Evolutionary conservation across 2,113 vertebrate genomes (phyloP).

Genomic region (Tamias sibiricus): DNA sequence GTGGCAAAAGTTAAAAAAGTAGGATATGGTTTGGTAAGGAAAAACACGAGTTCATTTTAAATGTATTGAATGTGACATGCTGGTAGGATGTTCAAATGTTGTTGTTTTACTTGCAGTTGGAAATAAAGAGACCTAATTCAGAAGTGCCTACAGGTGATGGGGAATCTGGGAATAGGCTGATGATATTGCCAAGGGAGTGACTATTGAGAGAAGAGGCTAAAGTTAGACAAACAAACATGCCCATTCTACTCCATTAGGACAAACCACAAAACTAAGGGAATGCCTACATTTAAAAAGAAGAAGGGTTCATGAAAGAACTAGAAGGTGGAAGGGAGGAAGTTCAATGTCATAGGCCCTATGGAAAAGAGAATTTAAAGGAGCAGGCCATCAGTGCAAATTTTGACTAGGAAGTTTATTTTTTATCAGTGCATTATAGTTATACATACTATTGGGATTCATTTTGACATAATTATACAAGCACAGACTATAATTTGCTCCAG

Average conservation of each 20-base stretch:
- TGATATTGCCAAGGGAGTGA: not conserved
- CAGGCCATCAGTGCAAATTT: not conserved
- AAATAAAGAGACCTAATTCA: slow-evolving; percentile 22
- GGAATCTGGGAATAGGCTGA: not conserved
- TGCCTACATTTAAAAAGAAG: not conserved
- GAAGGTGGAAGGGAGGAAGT: not conserved
- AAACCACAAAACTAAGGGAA: not conserved
- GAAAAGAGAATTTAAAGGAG: not conserved
- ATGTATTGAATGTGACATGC: not conserved
- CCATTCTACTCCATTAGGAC: not conserved
- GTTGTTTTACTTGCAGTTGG: not conserved
- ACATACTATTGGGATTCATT: no score
- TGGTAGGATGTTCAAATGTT: not conserved
- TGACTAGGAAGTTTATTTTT: not conserved
- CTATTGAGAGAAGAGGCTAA: not conserved
- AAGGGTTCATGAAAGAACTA: not conserved
- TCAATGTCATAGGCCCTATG: not conserved
- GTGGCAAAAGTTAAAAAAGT: not conserved
- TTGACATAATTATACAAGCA: no score
- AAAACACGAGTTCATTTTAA: not conserved
- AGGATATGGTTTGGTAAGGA: not conserved
- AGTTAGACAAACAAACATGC: not conserved
- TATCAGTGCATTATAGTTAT: no score
- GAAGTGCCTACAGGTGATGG: not conserved
- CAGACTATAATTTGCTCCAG: no score